These are phyloP conservation scores for Rhogogaster chlorosoma DNA, from an alignment of 2,888 invertebrate genomes.

Conservation along the genomic window DNA sequence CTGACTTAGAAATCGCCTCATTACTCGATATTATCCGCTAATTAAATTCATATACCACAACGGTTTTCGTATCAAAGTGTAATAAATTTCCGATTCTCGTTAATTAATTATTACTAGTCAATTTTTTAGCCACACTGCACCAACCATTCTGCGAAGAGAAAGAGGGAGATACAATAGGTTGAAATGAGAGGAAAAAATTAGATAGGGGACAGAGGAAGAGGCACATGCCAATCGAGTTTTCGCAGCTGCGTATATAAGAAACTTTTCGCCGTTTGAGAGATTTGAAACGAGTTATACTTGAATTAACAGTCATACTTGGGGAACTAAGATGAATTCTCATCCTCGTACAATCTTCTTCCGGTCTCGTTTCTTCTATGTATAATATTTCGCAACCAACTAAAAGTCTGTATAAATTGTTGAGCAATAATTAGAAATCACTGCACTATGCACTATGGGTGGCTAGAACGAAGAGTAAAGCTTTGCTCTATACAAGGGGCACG, in stretches of 20 bases:
- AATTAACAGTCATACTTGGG: not conserved
- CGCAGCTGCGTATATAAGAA: conserved; percentile 20
- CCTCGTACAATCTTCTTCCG: not conserved
- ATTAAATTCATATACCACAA: not conserved
- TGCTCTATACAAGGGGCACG: conserved; percentile 23
- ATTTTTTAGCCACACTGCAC: not conserved
- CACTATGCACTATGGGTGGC: not conserved
- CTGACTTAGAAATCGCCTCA: not conserved
- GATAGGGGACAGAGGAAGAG: conserved; percentile 35
- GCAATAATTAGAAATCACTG: conserved; percentile 13
- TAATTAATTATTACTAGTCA: not conserved
- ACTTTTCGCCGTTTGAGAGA: not conserved
- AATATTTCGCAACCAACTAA: not conserved
- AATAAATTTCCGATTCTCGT: not conserved
- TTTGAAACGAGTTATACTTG: conserved; percentile 32
- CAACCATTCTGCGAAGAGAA: not conserved
- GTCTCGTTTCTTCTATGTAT: not conserved
- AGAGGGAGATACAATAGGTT: not conserved
- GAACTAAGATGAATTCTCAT: not conserved
- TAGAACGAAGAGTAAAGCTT: conserved; percentile 22
- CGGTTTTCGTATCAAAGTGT: not conserved
- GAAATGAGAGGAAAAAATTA: not conserved
- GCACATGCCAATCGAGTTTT: conserved; percentile 20
- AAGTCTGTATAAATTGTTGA: not conserved
- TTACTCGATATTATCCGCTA: not conserved